Base-by-base conservation (phyloP, 2,113 vertebrate genomes). In the Budorcas taxicolor region DNA sequence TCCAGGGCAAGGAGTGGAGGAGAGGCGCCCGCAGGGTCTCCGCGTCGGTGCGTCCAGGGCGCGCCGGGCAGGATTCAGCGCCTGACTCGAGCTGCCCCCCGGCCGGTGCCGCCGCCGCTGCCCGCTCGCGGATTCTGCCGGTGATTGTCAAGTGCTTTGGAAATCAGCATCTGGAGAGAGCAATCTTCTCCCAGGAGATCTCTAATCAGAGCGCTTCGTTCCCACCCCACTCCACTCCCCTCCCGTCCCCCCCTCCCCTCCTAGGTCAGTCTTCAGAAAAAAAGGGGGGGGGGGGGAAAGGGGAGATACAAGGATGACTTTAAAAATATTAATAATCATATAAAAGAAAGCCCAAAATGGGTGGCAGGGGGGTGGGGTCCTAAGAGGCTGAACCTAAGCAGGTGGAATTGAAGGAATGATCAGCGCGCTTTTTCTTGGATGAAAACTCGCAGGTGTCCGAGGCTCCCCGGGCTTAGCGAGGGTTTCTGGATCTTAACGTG, bases 91-190 rank as follows among this genome's bases (percentile, higher is more conserved):
- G 82, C 90, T 87, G 94, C 95, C 95, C 91, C 91, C 50, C 36
- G 96, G 97, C 97, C 97, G 97, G 97, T 97, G 82, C 97, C 80
- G 95, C 97, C 29, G 84, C 97, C 57, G 96, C 87, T 95, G 91
- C 92, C 95, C 2, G 96, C 95, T 93, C 92, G 91, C 6, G 87
- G 95, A 95, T 96, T 96, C 98, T 74, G 98, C 97, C 96, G 95
- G 98, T 98, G 98, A 98, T 98, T 98, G 98, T 98, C 98, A 97
- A 98, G 98, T 97, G 98, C 98, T 97, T 97, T 92, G 91, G 98
- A 98, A 98, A 99, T 98, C 98, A 98, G 99, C 99, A 99, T 99
- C 99, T 99, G 98, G 98, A 99, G 98, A 98, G 98, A 97, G 98
- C 98, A 94, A 97, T 98, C 98, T 98, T 98, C 98, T 98, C 98